These are phyloP conservation scores for Bettongia penicillata DNA, from an alignment of 2,113 vertebrate species.

Conservation along the genomic window DNA sequence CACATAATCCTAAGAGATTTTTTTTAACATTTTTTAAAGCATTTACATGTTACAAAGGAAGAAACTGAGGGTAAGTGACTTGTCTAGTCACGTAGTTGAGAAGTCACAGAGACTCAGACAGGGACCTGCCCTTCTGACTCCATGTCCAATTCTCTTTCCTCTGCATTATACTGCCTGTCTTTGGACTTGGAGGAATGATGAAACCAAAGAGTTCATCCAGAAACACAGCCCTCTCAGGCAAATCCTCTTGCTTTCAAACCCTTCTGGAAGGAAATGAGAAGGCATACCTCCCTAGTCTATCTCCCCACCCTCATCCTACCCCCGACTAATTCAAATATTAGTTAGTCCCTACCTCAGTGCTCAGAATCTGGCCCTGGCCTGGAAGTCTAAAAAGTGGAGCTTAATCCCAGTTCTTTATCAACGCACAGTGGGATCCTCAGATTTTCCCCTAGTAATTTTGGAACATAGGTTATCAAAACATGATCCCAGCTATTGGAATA, in stretches of 20 bases:
- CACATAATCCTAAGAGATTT: neutral
- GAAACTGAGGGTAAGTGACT: neutral
- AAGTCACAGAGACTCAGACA: neutral
- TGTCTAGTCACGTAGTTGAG: neutral
- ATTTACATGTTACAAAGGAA: neutral
- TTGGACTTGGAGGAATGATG: neutral
- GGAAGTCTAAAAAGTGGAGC: neutral
- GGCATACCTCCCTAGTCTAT: neutral
- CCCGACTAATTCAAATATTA: neutral
- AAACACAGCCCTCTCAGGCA: neutral
- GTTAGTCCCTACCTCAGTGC: neutral
- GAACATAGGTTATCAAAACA: neutral
- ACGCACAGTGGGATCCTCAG: neutral
- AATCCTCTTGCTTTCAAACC: neutral
- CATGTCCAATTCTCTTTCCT: neutral
- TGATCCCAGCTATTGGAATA: neutral
- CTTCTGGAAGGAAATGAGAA: neutral
- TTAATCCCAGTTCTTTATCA: neutral
- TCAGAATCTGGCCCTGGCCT: neutral
- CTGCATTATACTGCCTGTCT: neutral
- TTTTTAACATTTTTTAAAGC: neutral
- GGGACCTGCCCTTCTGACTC: neutral
- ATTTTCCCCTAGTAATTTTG: neutral
- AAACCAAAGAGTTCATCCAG: neutral
- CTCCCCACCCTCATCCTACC: neutral